These are phyloP conservation scores for Scaptodrosophila latifasciaeformis DNA, from an alignment of 2,888 invertebrate genomes.

Conservation along the genomic window DNA sequence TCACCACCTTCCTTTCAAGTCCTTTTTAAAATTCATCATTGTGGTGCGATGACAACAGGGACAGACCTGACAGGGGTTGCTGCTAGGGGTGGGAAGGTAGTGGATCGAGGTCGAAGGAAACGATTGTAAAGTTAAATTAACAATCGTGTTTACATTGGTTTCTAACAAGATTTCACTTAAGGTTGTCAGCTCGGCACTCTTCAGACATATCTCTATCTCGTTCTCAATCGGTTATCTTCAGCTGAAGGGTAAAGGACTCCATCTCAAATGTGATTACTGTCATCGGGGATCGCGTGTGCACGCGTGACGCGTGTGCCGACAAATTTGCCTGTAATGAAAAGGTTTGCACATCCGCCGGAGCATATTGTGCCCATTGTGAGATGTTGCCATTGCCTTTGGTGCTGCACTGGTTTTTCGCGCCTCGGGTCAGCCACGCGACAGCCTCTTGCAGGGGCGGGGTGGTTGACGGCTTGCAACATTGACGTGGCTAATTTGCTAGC, in stretches of 20 bases:
- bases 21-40: no score
- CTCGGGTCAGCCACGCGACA: slow-evolving; percentile 66
- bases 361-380: slow-evolving; percentile 64
- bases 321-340: slow-evolving; percentile 69
- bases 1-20: no score
- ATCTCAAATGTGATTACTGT: slow-evolving; percentile 73
- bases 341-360: slow-evolving; percentile 67
- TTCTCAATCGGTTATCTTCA: slow-evolving; percentile 18
- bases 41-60: slow-evolving; percentile 57
- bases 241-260: no score
- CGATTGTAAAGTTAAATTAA: slow-evolving; percentile 68
- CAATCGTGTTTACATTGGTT: slow-evolving; percentile 74
- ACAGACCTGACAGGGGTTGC: slow-evolving; percentile 9
- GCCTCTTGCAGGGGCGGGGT: slow-evolving; percentile 45
- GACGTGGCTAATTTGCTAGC: slow-evolving; percentile 73
- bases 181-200: slow-evolving; percentile 63
- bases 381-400: slow-evolving; percentile 41
- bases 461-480: slow-evolving; percentile 34
- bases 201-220: slow-evolving; percentile 17
- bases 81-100: slow-evolving; percentile 11
- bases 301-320: slow-evolving; percentile 43
- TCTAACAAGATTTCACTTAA: slow-evolving; percentile 75
- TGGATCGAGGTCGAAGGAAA: slow-evolving; percentile 21
- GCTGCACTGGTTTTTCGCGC: slow-evolving; percentile 71
- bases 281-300: slow-evolving; percentile 53